Conservation (phyloP, 2,888 invertebrate genomes). For the Drosophila villosipedis region DNA sequence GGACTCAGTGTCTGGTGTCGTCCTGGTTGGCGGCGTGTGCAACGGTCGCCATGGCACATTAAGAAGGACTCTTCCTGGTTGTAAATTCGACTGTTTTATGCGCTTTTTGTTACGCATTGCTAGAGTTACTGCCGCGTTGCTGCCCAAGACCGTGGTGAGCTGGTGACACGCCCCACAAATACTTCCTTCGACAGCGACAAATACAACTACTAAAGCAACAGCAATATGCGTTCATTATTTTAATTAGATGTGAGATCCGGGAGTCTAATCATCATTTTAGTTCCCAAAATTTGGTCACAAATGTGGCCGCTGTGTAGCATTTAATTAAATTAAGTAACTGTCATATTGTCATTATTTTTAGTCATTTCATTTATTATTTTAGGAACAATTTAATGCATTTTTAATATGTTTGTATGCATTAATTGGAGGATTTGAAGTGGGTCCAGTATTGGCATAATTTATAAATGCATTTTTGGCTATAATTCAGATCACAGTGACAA, state of each 20-base stretch:
- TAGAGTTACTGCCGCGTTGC: conserved; percentile 19
- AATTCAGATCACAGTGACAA: conserved; percentile 24
- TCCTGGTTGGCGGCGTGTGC: conserved; percentile 49
- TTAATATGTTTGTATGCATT: conserved; percentile 29
- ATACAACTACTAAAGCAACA: conserved; percentile 11
- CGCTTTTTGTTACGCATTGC: conserved; percentile 70
- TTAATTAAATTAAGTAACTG: conserved; percentile 65
- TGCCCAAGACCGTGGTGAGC: conserved; percentile 23
- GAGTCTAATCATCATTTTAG: conserved; percentile 20
- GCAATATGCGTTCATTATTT: conserved; percentile 61
- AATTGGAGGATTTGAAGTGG: not conserved
- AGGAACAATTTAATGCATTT: conserved; percentile 54
- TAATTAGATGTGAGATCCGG: conserved; percentile 61
- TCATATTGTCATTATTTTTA: conserved; percentile 25
- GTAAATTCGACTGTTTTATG: conserved; percentile 75
- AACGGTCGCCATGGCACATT: conserved; percentile 74
- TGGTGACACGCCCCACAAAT: conserved; percentile 65
- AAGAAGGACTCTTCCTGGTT: conserved; percentile 64
- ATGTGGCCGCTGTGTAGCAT: conserved; percentile 22
- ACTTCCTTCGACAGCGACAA: conserved; percentile 37
- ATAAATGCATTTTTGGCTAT: conserved; percentile 12
- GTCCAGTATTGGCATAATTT: conserved; percentile 4
- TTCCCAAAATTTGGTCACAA: conserved; percentile 16
- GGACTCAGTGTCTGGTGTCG: conserved; percentile 31
- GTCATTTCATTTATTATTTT: not conserved